Evolutionary conservation across 2,113 vertebrate species (phyloP), one percentile per base, ranked within the genome.

Genomic region (Amazona vittata): DNA sequence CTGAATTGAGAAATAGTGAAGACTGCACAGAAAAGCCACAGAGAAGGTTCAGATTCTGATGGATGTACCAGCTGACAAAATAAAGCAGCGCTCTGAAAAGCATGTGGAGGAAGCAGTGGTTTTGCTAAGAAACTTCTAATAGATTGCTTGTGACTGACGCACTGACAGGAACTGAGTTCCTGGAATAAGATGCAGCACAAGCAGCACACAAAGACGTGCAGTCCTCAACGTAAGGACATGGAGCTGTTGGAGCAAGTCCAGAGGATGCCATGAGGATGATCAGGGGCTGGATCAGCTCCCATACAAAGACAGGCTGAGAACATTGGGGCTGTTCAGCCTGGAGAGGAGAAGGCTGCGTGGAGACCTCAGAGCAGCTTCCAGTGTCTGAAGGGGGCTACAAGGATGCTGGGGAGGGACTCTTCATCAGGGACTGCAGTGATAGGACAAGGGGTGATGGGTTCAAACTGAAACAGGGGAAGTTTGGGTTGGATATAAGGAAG

Each of bases 81-180:
- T 26, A 62, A 37, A 79, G 47, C 57, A 89, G 21, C 29, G 49
- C 43, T 75, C 37, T 15, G 44, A 76, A 71, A 68, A 79, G 39
- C 47, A 52, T 0, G 5, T 9, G 28, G 31, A 79, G 11, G 33
- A 89, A 82, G 47, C 57, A 65, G 68, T 53, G 16, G 31, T 44
- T 83, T 53, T 70, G 64, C 60, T 55, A 55, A 69, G 33, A 73
- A 55, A 76, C 29, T 80, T 68, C 25, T 49, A 89, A 83, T 35
- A 43, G 29, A 46, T 47, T 69, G 41, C 28, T 77, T 0, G 0
- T 22, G 28, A 49, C 75, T 49, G 39, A 18, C 28, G n/a, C 8
- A 10, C 53, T 47, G 79, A 44, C 0, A 35, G 35, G 39, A 82
- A 79, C 26, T 5, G 57, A 79, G 26, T 4, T 71, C 21, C 43